phyloP scores from a whole-genome alignment of 2,888 invertebrate species.

The Morpho deidamia region DNA sequence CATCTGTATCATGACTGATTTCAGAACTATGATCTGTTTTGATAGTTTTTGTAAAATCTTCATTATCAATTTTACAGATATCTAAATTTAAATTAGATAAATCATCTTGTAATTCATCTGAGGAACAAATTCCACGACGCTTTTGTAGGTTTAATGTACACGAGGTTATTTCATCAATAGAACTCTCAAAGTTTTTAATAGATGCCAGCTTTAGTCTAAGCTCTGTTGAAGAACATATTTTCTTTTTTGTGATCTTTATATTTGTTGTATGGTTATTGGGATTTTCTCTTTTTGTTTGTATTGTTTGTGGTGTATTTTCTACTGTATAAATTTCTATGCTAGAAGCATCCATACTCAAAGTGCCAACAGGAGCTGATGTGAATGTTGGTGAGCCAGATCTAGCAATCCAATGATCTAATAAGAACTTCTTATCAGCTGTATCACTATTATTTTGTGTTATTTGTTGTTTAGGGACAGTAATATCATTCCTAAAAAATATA shows the following conservation, averaged over 20 bases:
- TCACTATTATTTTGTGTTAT: slow-evolving; percentile 51
- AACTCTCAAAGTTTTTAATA: slow-evolving; percentile 61
- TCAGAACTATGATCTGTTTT: slow-evolving; percentile 60
- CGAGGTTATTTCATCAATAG: slow-evolving; percentile 66
- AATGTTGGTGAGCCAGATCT: slow-evolving; percentile 70
- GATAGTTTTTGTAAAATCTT: slow-evolving; percentile 55
- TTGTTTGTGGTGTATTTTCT: slow-evolving; percentile 63
- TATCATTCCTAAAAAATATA: slow-evolving; percentile 31
- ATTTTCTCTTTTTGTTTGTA: slow-evolving; percentile 39
- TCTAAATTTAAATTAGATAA: slow-evolving; percentile 55
- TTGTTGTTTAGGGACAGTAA: slow-evolving; percentile 32
- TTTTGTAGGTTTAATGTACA: slow-evolving; percentile 69
- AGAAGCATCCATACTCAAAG: slow-evolving; percentile 59
- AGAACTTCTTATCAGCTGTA: slow-evolving; percentile 70
- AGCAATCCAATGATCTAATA: slow-evolving; percentile 74
- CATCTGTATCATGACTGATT: slow-evolving; percentile 67
- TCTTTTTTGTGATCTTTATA: slow-evolving; percentile 47
- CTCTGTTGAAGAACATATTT: slow-evolving; percentile 72
- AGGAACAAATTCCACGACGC: slow-evolving; percentile 77
- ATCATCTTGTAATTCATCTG: slow-evolving; percentile 68
- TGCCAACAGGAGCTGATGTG: slow-evolving; percentile 64
- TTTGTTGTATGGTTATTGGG: slow-evolving; percentile 33
- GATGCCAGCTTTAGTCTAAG: slow-evolving; percentile 63
- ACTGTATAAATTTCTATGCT: slow-evolving; percentile 71
- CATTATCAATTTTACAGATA: slow-evolving; percentile 49